Conservation (phyloP, 2,113 vertebrate species). For the Mixornis gularis region DNA sequence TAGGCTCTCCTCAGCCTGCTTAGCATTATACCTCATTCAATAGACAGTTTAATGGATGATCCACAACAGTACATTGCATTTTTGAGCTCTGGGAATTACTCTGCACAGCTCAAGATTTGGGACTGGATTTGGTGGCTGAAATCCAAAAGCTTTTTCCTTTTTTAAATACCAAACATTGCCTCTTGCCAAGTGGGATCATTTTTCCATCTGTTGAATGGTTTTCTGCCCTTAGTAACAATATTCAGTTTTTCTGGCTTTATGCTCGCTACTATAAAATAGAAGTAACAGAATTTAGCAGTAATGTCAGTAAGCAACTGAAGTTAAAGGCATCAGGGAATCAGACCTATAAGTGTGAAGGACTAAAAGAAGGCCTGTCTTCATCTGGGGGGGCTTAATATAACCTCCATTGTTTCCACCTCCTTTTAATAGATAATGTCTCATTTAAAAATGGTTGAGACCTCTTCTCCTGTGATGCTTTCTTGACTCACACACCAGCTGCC, state of each 20-base stretch:
- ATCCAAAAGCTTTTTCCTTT: slow-evolving; percentile 50
- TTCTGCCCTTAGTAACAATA: slow-evolving; percentile 40
- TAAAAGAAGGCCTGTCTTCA: background rate
- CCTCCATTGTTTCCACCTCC: background rate
- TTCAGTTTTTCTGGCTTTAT: slow-evolving; percentile 22
- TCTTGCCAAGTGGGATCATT: slow-evolving; percentile 55
- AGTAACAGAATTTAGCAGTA: slow-evolving; percentile 8
- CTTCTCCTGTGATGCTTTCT: background rate
- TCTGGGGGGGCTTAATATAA: background rate
- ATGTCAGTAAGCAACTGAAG: background rate
- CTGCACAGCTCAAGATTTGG: slow-evolving; percentile 7
- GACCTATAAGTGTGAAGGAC: background rate
- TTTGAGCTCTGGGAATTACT: slow-evolving; percentile 54
- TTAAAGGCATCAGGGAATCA: background rate
- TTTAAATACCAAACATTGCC: slow-evolving; percentile 40
- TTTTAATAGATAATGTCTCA: background rate
- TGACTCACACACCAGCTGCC: background rate
- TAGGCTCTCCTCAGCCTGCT: slow-evolving; percentile 57
- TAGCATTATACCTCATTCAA: slow-evolving; percentile 67
- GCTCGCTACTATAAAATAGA: slow-evolving; percentile 9
- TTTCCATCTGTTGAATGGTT: slow-evolving; percentile 50
- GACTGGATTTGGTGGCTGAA: slow-evolving; percentile 51
- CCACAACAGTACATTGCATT: slow-evolving; percentile 49
- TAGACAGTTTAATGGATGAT: slow-evolving; percentile 71
- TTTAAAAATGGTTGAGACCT: background rate